A percentile compares a stretch with the other conserved stretches of the same genome.
Evolutionary conservation across 2,797 vertebrate genomes (phyloP).

Genomic region (Scarus forsteni): DNA sequence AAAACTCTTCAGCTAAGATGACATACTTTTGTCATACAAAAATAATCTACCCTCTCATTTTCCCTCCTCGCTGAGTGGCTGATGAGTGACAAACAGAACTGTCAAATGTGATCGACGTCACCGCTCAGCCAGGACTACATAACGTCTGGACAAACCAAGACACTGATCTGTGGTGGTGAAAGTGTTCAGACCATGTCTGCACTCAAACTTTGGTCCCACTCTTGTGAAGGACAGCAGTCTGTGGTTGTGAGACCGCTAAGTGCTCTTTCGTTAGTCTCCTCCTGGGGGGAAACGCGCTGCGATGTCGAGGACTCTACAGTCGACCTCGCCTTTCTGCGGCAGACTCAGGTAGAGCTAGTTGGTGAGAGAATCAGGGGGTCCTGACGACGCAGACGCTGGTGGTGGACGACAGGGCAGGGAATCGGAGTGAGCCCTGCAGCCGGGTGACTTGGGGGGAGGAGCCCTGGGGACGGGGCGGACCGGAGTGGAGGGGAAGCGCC

Average conservation of each 20-base stretch:
- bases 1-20: slow-evolving; percentile 65
- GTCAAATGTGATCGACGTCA: slow-evolving; percentile 45
- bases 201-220: slow-evolving; percentile 44
- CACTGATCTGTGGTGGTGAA: slow-evolving; percentile 53
- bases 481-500: slow-evolving; percentile 54
- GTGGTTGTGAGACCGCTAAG: slow-evolving; percentile 46
- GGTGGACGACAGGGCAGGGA: slow-evolving; percentile 67
- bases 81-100: slow-evolving; percentile 72
- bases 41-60: slow-evolving; percentile 74
- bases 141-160: slow-evolving; percentile 31
- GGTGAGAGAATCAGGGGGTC: slow-evolving; percentile 57
- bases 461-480: slow-evolving; percentile 61
- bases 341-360: slow-evolving; percentile 56
- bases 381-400: slow-evolving; percentile 79
- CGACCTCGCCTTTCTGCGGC: slow-evolving; percentile 51
- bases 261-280: slow-evolving; percentile 49
- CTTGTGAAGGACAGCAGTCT: slow-evolving; percentile 52
- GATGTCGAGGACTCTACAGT: slow-evolving; percentile 48
- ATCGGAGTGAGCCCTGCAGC: slow-evolving; percentile 58
- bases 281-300: slow-evolving; percentile 37
- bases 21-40: slow-evolving; percentile 69
- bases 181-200: slow-evolving; percentile 44
- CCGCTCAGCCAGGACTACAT: slow-evolving; percentile 28
- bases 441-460: slow-evolving; percentile 23
- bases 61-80: slow-evolving; percentile 58